Percentiles rank a stretch among this genome's conserved stretches.
Evolutionary conservation across 2,797 vertebrate species (phyloP).

Genomic region (Lateolabrax maculatus): DNA sequence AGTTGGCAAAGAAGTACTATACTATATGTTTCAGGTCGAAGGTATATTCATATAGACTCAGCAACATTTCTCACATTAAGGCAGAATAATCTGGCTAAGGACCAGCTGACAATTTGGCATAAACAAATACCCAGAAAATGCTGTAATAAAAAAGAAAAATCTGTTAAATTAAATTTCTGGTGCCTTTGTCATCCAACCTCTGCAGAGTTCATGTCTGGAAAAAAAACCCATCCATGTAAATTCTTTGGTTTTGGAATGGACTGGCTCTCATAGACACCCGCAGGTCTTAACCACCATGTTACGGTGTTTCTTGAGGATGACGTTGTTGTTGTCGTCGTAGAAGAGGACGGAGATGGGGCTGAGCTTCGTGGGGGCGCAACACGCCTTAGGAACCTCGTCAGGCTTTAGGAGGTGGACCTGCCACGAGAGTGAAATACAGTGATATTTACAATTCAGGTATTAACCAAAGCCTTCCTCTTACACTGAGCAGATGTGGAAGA

Average conservation of each 20-base stretch:
- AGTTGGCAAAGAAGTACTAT: too few relatives aligned
- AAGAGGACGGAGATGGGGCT: conserved; percentile 96
- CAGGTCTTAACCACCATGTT: conserved; percentile 99
- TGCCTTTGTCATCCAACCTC: not conserved
- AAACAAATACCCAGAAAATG: not conserved
- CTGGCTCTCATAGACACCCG: conserved; percentile 90
- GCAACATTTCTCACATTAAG: not conserved
- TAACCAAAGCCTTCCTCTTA: not conserved
- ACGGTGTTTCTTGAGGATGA: conserved; percentile 96
- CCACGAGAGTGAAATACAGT: not conserved
- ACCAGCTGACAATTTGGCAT: not conserved
- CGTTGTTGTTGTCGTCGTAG: conserved; percentile 98
- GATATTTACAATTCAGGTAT: not conserved
- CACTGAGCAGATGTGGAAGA: too few relatives aligned
- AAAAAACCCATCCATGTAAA: not conserved
- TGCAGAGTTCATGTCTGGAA: not conserved
- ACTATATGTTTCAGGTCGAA: not conserved
- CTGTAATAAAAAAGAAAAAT: not conserved
- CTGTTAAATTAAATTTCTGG: not conserved
- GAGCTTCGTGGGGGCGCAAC: conserved; percentile 96
- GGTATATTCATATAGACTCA: not conserved
- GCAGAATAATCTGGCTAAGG: not conserved
- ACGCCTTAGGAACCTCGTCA: conserved; percentile 93
- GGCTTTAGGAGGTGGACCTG: conserved; percentile 98
- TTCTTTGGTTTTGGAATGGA: not conserved